phyloP scores from a whole-genome alignment of 1,140 invertebrate species.

The Diprion similis region DNA sequence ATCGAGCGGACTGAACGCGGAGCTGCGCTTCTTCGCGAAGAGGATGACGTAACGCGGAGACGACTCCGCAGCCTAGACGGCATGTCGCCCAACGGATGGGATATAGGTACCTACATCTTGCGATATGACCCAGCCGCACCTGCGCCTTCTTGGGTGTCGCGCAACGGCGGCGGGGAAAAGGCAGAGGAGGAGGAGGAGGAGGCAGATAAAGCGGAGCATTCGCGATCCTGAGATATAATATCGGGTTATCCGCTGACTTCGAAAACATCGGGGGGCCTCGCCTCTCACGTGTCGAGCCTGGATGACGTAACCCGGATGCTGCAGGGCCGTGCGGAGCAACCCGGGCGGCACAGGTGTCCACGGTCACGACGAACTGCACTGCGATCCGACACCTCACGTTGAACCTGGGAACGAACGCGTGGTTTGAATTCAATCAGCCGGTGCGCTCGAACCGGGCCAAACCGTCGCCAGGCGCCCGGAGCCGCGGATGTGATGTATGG shows the following conservation, averaged over 20 bases:
- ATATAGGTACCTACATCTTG: too few relatives aligned
- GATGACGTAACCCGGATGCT: not conserved
- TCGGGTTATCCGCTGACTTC: not conserved
- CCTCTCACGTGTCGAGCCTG: not conserved
- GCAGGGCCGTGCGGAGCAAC: not conserved
- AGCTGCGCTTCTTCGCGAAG: not conserved
- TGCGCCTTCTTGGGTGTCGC: too few relatives aligned
- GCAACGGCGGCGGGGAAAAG: too few relatives aligned
- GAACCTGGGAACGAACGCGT: not conserved
- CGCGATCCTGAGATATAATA: not conserved
- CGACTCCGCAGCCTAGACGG: too few relatives aligned
- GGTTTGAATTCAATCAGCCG: not conserved
- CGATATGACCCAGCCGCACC: too few relatives aligned
- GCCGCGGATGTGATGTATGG: too few relatives aligned
- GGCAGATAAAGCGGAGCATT: not conserved
- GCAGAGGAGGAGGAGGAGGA: too few relatives aligned
- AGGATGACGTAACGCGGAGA: not conserved
- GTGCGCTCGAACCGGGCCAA: not conserved
- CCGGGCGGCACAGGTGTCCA: not conserved
- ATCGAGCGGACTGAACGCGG: too few relatives aligned
- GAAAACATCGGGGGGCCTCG: not conserved
- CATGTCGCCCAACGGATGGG: not conserved
- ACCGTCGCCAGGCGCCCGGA: not conserved
- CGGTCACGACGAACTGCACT: too few relatives aligned
- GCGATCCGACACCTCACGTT: not conserved